Percentiles rank a stretch among this genome's conserved stretches.
Conservation (phyloP, 1,140 invertebrate genomes). For the Tribolium madens region DNA sequence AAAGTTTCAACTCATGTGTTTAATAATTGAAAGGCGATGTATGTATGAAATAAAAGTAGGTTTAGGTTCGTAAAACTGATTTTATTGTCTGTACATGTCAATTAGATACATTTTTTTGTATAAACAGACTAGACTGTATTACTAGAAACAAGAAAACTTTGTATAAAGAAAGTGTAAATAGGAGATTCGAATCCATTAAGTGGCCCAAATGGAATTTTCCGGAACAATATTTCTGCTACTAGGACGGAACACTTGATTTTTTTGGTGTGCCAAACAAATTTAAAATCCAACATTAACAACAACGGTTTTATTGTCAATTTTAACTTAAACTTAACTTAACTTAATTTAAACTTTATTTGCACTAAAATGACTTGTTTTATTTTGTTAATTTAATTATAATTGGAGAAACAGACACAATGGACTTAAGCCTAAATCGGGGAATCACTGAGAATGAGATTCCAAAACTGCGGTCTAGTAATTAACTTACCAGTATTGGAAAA, state of each 20-base stretch:
- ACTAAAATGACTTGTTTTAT: not conserved
- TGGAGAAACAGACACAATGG: no score
- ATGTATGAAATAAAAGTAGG: not conserved
- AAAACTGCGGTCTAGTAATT: no score
- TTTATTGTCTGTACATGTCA: slow-evolving; percentile 23
- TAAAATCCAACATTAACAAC: no score
- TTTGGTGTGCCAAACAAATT: no score
- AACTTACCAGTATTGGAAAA: slow-evolving; percentile 93
- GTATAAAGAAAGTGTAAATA: slow-evolving; percentile 35
- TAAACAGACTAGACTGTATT: slow-evolving; percentile 21
- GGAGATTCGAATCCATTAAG: slow-evolving; percentile 3
- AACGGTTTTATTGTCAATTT: no score
- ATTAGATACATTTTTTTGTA: slow-evolving; percentile 18
- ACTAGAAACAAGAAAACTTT: slow-evolving; percentile 23
- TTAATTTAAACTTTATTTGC: slow-evolving; percentile 50
- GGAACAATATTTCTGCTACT: no score
- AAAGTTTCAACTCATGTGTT: not conserved
- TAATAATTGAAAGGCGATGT: not conserved
- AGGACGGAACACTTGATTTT: no score
- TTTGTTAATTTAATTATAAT: no score
- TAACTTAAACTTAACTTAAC: no score
- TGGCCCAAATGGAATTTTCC: not conserved
- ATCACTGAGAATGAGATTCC: no score
- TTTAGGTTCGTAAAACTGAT: not conserved
- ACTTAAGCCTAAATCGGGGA: no score